A percentile compares a stretch with the other conserved stretches of the same genome.
phyloP scores from a whole-genome alignment of 2,797 vertebrate genomes.

The Diplodus sargus region DNA sequence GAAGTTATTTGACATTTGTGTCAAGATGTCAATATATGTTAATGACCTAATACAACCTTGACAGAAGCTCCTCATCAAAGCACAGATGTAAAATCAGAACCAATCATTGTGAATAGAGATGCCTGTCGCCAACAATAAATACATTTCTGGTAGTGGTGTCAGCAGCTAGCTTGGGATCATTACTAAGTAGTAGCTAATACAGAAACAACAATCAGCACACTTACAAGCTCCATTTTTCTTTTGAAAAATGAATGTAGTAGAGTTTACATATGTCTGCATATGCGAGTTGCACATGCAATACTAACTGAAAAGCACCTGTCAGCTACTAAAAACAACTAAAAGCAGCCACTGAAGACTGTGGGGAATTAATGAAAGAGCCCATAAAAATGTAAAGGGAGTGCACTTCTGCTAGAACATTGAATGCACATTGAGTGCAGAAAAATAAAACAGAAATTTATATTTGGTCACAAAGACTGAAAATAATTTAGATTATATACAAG shows the following conservation, averaged over 20 bases:
- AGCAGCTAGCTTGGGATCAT: not conserved
- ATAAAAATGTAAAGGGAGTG: not conserved
- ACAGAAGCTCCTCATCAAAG: slow-evolving; percentile 2
- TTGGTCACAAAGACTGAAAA: slow-evolving; percentile 55
- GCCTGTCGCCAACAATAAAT: not conserved
- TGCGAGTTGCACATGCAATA: not conserved
- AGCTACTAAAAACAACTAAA: slow-evolving; percentile 6
- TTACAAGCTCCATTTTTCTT: not conserved
- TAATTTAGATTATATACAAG: slow-evolving; percentile 48
- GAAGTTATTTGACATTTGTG: not conserved
- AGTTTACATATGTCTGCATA: not conserved
- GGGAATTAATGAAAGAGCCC: not conserved
- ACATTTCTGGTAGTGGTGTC: not conserved
- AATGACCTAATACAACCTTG: not conserved
- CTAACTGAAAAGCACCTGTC: not conserved
- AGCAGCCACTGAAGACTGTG: slow-evolving; percentile 12
- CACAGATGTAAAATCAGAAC: not conserved
- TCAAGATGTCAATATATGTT: not conserved
- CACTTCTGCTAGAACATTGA: not conserved
- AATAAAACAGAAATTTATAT: slow-evolving; percentile 44
- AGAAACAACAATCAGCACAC: not conserved
- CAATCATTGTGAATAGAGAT: not conserved
- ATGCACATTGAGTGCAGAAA: slow-evolving; percentile 43
- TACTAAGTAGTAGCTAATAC: not conserved
- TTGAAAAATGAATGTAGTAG: not conserved